phyloP scores from a whole-genome alignment of 2,797 vertebrate genomes.

The Nyctibius grandis region DNA sequence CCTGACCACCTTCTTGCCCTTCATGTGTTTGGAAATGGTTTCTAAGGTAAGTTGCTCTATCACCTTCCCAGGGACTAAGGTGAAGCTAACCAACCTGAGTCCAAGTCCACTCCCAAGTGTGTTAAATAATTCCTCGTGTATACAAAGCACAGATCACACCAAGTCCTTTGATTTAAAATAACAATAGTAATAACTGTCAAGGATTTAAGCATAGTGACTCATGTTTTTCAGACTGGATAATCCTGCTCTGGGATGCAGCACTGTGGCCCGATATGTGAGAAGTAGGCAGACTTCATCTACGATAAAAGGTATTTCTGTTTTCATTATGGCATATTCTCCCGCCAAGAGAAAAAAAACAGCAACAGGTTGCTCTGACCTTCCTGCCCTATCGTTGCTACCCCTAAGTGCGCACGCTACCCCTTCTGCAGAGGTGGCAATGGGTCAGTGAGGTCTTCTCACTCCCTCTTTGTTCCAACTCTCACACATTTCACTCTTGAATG shows the following conservation, averaged over 20 bases:
- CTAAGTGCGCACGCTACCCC: fast-evolving
- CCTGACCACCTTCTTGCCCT: background rate
- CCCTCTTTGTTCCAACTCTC: background rate
- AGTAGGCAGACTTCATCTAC: background rate
- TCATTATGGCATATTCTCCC: background rate
- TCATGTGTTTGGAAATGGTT: background rate
- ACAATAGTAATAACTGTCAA: background rate
- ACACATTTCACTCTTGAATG: background rate
- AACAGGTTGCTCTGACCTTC: background rate
- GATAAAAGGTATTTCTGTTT: background rate
- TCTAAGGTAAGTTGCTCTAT: background rate
- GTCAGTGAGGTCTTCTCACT: background rate
- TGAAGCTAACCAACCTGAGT: background rate
- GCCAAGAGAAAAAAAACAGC: background rate
- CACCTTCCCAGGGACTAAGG: background rate
- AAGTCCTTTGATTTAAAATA: background rate
- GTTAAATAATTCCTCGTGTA: background rate
- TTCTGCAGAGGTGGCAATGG: background rate
- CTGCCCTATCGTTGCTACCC: background rate
- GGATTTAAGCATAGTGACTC: background rate
- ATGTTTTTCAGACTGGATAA: background rate
- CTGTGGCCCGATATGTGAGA: background rate
- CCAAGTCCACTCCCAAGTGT: background rate
- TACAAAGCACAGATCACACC: background rate
- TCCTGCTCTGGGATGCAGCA: background rate